A percentile compares a stretch with the other conserved stretches of the same genome.
phyloP scores from a whole-genome alignment of 2,888 invertebrate species.

The Sipha maydis region DNA sequence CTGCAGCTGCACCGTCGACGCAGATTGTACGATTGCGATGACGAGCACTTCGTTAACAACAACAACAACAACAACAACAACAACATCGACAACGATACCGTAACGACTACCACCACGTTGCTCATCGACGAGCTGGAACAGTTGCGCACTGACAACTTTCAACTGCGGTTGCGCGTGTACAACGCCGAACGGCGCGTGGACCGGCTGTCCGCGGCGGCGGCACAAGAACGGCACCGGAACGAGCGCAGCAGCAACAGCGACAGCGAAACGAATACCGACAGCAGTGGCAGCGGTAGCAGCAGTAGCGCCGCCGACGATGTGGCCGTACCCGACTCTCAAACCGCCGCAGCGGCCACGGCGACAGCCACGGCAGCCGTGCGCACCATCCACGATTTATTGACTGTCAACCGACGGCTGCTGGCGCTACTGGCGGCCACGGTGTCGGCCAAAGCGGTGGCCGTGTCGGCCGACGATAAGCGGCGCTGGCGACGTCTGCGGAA shows the following conservation, averaged over 20 bases:
- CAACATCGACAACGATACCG: not conserved
- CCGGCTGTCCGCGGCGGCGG: slow-evolving; percentile 1
- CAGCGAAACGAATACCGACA: not conserved
- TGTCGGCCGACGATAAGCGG: slow-evolving; percentile 19
- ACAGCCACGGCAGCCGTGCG: slow-evolving; percentile 47
- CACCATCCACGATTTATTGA: slow-evolving; percentile 46
- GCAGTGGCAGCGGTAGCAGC: not conserved
- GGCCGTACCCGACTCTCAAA: not conserved
- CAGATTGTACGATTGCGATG: not conserved
- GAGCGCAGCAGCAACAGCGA: not conserved
- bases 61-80: not conserved
- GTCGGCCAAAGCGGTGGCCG: slow-evolving; percentile 47
- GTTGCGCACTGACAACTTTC: slow-evolving; percentile 50
- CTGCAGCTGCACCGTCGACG: not conserved
- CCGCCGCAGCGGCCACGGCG: not conserved
- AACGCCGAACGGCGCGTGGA: slow-evolving; percentile 46
- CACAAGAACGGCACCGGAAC: not conserved
- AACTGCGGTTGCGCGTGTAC: slow-evolving; percentile 50
- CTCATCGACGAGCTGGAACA: slow-evolving; percentile 46
- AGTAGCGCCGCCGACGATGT: not conserved
- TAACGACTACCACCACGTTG: not conserved
- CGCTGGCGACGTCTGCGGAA: slow-evolving; percentile 30
- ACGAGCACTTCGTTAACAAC: not conserved
- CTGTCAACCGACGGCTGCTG: slow-evolving; percentile 47
- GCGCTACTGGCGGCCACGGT: slow-evolving; percentile 30